Conservation (phyloP, 2,888 invertebrate species). For the Xestia xanthographa region DNA sequence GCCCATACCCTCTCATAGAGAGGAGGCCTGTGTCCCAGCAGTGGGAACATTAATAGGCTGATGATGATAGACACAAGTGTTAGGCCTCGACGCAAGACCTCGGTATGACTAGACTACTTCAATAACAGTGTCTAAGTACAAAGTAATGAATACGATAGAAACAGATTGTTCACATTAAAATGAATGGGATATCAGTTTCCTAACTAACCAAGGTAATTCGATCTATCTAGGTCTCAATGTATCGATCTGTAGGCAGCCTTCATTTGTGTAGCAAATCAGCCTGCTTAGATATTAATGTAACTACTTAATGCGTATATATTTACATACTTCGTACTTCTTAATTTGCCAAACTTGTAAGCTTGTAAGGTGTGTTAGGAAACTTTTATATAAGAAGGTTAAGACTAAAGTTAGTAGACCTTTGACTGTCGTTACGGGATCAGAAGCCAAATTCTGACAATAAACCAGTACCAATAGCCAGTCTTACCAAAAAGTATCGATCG, state of each 20-base stretch:
- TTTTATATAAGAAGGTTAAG: too few relatives aligned
- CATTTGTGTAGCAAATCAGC: constrained; percentile 37
- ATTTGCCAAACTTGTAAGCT: constrained; percentile 2
- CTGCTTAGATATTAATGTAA: constrained; percentile 32
- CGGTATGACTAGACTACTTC: not conserved
- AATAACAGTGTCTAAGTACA: not conserved
- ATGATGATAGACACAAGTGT: too few relatives aligned
- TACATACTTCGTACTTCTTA: not conserved
- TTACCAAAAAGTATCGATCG: too few relatives aligned
- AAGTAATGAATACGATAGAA: constrained; percentile 28
- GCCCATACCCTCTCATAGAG: too few relatives aligned
- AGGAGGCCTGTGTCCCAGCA: too few relatives aligned
- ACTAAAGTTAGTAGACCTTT: too few relatives aligned
- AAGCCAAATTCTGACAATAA: too few relatives aligned
- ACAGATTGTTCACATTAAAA: constrained; percentile 29
- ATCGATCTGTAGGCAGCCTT: constrained; percentile 18
- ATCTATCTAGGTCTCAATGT: constrained; percentile 48
- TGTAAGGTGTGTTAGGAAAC: not conserved
- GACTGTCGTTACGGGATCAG: too few relatives aligned
- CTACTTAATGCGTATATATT: constrained; percentile 4
- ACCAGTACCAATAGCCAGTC: too few relatives aligned
- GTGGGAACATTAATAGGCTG: too few relatives aligned
- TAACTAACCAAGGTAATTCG: constrained; percentile 49
- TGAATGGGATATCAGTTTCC: constrained; percentile 42
- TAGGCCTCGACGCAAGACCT: not conserved